These are phyloP conservation scores for Octodonta nipae DNA, from an alignment of 2,888 invertebrate species.

Conservation along the genomic window DNA sequence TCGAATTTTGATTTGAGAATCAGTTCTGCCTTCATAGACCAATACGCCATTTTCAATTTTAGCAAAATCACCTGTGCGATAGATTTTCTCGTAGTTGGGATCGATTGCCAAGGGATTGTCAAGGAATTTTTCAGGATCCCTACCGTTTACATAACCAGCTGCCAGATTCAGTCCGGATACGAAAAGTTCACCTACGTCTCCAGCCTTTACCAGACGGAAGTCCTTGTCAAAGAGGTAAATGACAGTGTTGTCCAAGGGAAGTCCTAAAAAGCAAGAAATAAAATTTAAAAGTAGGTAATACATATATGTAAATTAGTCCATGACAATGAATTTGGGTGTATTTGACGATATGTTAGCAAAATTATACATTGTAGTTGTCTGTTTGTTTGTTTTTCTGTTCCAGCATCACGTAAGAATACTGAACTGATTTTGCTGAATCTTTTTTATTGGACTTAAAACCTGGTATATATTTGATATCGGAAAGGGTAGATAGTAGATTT, in stretches of 20 bases:
- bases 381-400: too few relatives aligned
- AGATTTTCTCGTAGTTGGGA: conserved; percentile 54
- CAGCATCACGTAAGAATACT: too few relatives aligned
- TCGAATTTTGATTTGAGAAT: conserved; percentile 71
- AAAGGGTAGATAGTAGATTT: too few relatives aligned
- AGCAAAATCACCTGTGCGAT: conserved; percentile 77
- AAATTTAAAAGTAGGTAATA: too few relatives aligned
- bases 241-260: conserved; percentile 65
- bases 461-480: too few relatives aligned
- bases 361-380: too few relatives aligned
- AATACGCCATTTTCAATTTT: conserved; percentile 50
- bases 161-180: conserved; percentile 71
- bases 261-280: conserved; percentile 38
- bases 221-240: conserved; percentile 68
- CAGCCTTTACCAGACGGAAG: conserved; percentile 55
- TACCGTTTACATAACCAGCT: conserved; percentile 60
- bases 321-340: too few relatives aligned
- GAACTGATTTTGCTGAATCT: too few relatives aligned
- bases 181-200: conserved; percentile 69
- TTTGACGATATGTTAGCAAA: too few relatives aligned
- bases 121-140: conserved; percentile 57
- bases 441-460: too few relatives aligned
- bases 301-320: too few relatives aligned
- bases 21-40: conserved; percentile 68
- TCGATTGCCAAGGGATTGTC: conserved; percentile 60